A percentile compares a stretch with the other conserved stretches of the same genome.
These are phyloP conservation scores for Condylura cristata DNA, from an alignment of 2,113 vertebrate genomes.

Conservation along the genomic window DNA sequence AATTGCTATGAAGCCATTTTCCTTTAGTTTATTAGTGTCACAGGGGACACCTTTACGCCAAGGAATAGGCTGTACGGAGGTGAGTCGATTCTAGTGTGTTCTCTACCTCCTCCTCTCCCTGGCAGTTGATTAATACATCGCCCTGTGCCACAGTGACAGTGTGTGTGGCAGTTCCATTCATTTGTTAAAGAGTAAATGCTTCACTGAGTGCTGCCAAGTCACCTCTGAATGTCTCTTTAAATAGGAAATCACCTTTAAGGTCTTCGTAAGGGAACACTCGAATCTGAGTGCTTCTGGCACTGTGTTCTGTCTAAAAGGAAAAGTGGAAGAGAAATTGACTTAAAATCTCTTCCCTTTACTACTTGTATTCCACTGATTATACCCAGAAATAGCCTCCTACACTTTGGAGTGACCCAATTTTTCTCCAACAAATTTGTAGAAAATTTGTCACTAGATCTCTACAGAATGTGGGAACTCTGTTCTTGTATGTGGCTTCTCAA, in stretches of 20 bases:
- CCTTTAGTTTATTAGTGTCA: constrained; percentile 61
- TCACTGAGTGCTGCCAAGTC: background rate
- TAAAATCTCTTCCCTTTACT: constrained; percentile 6
- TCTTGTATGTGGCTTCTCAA: background rate
- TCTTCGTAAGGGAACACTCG: background rate
- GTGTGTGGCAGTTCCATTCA: background rate
- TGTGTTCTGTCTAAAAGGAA: background rate
- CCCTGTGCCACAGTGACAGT: background rate
- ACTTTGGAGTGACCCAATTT: background rate
- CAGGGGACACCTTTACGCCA: background rate
- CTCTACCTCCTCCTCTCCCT: background rate
- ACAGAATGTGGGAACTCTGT: background rate
- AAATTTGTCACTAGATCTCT: background rate
- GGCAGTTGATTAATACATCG: constrained; percentile 40
- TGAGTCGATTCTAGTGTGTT: background rate
- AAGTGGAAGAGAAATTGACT: background rate
- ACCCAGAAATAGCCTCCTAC: background rate
- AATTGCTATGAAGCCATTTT: constrained; percentile 35
- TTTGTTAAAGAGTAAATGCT: background rate
- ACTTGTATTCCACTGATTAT: background rate
- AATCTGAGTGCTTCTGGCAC: background rate
- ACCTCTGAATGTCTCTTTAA: background rate
- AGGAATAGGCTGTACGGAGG: constrained; percentile 5
- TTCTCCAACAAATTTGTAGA: constrained; percentile 10
- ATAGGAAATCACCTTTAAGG: background rate